phyloP scores from a whole-genome alignment of 2,797 vertebrate species.

The Oreortyx pictus region DNA sequence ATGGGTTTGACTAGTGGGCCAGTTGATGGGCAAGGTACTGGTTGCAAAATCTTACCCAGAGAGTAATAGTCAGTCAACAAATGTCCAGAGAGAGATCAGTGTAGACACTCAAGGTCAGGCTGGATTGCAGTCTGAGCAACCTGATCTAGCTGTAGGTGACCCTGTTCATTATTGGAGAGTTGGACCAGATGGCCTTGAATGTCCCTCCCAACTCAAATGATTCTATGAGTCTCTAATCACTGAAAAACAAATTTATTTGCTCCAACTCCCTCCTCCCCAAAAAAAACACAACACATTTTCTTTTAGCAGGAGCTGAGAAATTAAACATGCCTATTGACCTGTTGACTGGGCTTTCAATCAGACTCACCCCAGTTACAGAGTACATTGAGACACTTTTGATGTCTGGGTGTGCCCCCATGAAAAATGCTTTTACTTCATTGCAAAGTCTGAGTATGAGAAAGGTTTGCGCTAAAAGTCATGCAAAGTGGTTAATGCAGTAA shows the following conservation, averaged over 20 bases:
- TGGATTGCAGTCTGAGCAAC: too few relatives aligned
- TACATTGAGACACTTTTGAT: not conserved
- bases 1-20: too few relatives aligned
- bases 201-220: too few relatives aligned
- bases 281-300: not conserved
- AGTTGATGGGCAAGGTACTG: too few relatives aligned
- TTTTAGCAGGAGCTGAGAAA: not conserved
- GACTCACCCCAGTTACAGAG: not conserved
- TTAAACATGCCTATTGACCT: not conserved
- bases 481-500: not conserved
- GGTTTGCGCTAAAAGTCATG: not conserved
- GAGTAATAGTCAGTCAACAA: too few relatives aligned
- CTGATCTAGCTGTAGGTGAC: too few relatives aligned
- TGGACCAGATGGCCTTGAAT: too few relatives aligned
- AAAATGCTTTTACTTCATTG: not conserved
- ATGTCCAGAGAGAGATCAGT: too few relatives aligned
- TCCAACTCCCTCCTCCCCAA: not conserved
- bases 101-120: too few relatives aligned
- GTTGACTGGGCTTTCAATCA: not conserved
- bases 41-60: too few relatives aligned
- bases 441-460: not conserved
- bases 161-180: too few relatives aligned
- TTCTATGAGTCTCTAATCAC: too few relatives aligned
- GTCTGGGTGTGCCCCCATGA: not conserved
- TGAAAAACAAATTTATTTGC: not conserved